Conservation (phyloP, 2,113 vertebrate species). For the rabbit (Oryctolagus cuniculus) region DNA sequence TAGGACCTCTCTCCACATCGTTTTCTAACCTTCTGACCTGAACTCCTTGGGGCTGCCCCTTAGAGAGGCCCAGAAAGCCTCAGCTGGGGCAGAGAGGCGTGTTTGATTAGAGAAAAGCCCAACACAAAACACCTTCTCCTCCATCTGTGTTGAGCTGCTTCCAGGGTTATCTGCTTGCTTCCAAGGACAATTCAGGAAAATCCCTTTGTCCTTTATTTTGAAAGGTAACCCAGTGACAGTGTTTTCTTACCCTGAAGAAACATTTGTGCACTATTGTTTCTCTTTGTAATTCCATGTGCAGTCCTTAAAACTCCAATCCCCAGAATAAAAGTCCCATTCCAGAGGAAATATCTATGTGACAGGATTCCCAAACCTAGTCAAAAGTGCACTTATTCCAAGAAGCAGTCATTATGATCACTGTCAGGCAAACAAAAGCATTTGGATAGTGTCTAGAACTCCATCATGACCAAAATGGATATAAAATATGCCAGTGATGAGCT, state of each 20-base stretch:
- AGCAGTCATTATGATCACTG: not conserved
- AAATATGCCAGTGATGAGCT: not conserved
- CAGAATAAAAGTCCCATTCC: constrained; percentile 3
- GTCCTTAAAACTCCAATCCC: not conserved
- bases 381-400: not conserved
- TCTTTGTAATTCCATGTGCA: not conserved
- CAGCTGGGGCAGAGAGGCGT: not conserved
- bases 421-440: not conserved
- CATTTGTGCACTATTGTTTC: not conserved
- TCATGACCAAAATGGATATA: not conserved
- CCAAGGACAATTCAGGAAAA: constrained; percentile 16
- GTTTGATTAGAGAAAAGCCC: constrained; percentile 28
- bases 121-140: constrained; percentile 17
- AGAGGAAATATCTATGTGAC: not conserved
- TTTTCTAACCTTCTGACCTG: constrained; percentile 65
- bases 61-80: constrained; percentile 25
- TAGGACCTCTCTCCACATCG: not conserved
- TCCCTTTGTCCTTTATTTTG: constrained; percentile 32
- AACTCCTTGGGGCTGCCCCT: not conserved
- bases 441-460: not conserved
- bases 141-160: not conserved
- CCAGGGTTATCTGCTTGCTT: not conserved
- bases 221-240: constrained; percentile 14
- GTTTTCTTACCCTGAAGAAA: not conserved
- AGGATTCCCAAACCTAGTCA: not conserved